A percentile compares a stretch with the other conserved stretches of the same genome.
phyloP scores from a whole-genome alignment of 2,888 invertebrate genomes.

The Norana najaformis region DNA sequence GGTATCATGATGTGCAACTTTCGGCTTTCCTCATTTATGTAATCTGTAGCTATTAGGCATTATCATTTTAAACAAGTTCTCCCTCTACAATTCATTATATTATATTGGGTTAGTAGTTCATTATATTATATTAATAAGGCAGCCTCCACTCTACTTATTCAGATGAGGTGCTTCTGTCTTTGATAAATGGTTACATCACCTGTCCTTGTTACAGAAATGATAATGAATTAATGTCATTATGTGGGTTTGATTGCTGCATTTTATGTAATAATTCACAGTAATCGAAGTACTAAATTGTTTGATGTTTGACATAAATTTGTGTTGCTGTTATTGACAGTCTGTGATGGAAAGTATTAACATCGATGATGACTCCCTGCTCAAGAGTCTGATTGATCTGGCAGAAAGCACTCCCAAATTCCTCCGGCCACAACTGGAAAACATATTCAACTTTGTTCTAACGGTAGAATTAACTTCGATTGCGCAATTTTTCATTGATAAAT shows the following conservation, averaged over 20 bases:
- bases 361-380: constrained; percentile 81
- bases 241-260: not conserved
- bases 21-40: not conserved
- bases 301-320: not conserved
- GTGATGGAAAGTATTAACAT: constrained; percentile 80
- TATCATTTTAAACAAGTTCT: not conserved
- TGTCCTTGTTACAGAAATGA: not conserved
- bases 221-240: not conserved
- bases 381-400: constrained; percentile 89
- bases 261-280: not conserved
- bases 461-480: constrained; percentile 60
- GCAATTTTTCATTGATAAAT: not conserved
- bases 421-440: constrained; percentile 79
- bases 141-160: not conserved
- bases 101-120: not conserved
- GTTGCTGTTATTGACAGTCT: constrained; percentile 64
- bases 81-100: not conserved
- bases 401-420: constrained; percentile 91
- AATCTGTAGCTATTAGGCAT: not conserved
- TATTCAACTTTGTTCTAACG: constrained; percentile 87
- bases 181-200: not conserved
- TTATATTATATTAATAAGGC: not conserved
- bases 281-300: not conserved
- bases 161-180: not conserved
- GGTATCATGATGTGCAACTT: constrained; percentile 47